Conservation (phyloP, 1,140 invertebrate species). For the Pararge aegeria region DNA sequence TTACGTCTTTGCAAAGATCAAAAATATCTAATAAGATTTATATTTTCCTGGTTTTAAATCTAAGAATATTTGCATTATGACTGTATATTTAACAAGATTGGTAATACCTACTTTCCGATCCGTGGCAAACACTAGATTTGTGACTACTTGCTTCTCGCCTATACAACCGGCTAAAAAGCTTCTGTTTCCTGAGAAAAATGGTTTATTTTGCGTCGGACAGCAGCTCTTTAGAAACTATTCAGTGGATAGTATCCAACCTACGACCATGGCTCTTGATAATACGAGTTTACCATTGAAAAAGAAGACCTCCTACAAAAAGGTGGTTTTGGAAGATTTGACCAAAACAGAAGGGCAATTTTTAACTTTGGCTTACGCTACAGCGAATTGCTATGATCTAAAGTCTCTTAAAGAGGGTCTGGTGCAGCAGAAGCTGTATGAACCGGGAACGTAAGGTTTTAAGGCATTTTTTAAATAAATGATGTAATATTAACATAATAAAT, state of each 20-base stretch:
- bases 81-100: conserved; percentile 63
- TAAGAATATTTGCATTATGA: conserved; percentile 41
- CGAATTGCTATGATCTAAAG: conserved; percentile 64
- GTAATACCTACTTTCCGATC: conserved; percentile 37
- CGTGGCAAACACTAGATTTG: conserved; percentile 27
- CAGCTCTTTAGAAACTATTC: conserved; percentile 41
- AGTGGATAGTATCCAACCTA: conserved; percentile 51
- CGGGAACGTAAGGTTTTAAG: conserved; percentile 59
- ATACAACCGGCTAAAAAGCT: conserved; percentile 31
- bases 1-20: conserved; percentile 9
- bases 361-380: conserved; percentile 68
- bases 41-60: not conserved
- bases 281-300: conserved; percentile 62
- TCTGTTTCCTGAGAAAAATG: conserved; percentile 37
- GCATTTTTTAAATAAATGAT: conserved; percentile 31
- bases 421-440: conserved; percentile 69
- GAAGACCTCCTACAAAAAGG: conserved; percentile 63
- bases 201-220: conserved; percentile 34
- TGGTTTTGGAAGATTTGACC: conserved; percentile 47
- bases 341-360: conserved; percentile 67
- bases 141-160: conserved; percentile 25
- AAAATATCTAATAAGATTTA: conserved; percentile 2
- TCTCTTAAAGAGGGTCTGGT: conserved; percentile 56
- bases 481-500: conserved; percentile 26
- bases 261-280: conserved; percentile 54